Conservation (phyloP, 2,888 invertebrate species). For the Theristus sp. region DNA sequence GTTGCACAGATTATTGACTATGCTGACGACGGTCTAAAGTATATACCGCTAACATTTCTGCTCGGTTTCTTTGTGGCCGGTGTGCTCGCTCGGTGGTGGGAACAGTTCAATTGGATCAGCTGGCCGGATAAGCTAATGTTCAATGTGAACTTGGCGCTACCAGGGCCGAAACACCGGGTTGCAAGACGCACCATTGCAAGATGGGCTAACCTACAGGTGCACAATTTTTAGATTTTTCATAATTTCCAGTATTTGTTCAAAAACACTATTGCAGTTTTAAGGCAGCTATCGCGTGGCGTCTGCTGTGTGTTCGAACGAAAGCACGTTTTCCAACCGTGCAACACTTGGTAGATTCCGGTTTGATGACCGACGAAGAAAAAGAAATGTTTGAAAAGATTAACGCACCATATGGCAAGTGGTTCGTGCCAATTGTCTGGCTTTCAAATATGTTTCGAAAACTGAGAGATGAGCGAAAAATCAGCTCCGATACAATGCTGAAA, state of each 20-base stretch:
- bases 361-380: conserved; percentile 33
- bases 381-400: conserved; percentile 31
- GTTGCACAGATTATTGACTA: no score
- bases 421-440: not conserved
- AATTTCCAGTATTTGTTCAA: no score
- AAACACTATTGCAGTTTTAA: no score
- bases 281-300: conserved; percentile 26
- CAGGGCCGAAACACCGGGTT: not conserved
- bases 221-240: no score
- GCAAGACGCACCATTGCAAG: not conserved
- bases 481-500: not conserved
- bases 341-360: conserved; percentile 35
- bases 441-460: not conserved
- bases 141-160: not conserved
- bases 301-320: conserved; percentile 24
- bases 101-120: conserved; percentile 19
- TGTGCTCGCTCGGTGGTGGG: conserved; percentile 17
- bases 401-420: conserved; percentile 37
- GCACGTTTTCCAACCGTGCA: conserved; percentile 36
- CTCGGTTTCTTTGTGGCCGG: not conserved
- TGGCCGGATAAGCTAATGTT: conserved; percentile 20
- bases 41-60: not conserved
- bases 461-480: not conserved
- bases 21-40: no score
- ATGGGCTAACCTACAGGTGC: not conserved